Conservation (phyloP, 2,113 vertebrate species). For the Athene cunicularia region DNA sequence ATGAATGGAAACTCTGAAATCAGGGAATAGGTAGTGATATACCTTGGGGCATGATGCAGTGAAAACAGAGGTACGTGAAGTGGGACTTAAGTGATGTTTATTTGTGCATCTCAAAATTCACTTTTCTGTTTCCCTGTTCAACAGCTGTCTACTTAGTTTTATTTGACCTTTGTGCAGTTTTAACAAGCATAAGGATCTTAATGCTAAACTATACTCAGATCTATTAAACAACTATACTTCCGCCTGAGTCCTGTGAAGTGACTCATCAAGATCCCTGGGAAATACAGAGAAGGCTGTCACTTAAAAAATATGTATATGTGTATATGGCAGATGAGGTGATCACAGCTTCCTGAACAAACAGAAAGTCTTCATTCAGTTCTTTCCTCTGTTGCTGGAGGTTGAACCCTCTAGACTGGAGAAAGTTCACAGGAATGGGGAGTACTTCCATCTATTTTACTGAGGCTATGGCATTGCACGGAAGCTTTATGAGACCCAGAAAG, state of each 20-base stretch:
- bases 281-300: neutral
- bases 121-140: neutral
- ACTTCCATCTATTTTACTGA: neutral
- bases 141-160: neutral
- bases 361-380: neutral
- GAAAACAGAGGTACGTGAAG: neutral
- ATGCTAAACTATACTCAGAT: neutral
- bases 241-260: neutral
- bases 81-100: neutral
- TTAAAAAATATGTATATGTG: neutral
- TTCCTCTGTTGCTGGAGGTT: neutral
- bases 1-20: neutral
- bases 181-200: neutral
- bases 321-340: neutral
- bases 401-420: neutral
- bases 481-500: neutral
- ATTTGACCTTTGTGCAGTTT: neutral
- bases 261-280: neutral
- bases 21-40: neutral
- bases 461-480: neutral
- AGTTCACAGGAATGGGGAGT: neutral
- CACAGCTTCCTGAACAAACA: neutral
- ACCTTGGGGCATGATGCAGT: neutral
- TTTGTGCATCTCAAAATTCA: neutral
- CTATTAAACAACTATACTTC: neutral